These are phyloP conservation scores for Onchidella celtica DNA, from an alignment of 2,888 invertebrate genomes.

Conservation along the genomic window DNA sequence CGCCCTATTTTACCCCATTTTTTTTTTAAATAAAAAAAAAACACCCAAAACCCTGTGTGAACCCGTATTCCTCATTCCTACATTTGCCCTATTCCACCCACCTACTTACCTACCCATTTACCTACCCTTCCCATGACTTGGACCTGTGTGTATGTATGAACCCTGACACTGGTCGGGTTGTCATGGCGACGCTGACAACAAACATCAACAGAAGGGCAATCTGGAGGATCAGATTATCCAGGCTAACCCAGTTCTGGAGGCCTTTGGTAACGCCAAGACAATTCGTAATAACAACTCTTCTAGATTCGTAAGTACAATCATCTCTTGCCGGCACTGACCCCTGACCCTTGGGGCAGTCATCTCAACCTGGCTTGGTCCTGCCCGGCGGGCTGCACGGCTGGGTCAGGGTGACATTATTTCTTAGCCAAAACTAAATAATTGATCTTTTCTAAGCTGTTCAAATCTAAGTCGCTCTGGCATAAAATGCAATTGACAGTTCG, in stretches of 20 bases:
- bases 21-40: too few relatives aligned
- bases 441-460: too few relatives aligned
- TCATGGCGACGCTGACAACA: not conserved
- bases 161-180: not conserved
- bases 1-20: too few relatives aligned
- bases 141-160: not conserved
- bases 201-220: constrained; percentile 58
- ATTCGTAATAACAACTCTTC: constrained; percentile 99
- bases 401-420: too few relatives aligned
- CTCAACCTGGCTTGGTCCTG: too few relatives aligned
- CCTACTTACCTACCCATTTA: not conserved
- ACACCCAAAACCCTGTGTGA: not conserved
- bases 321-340: too few relatives aligned
- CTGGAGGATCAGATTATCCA: constrained; percentile 99
- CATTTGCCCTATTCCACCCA: not conserved
- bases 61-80: not conserved
- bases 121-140: constrained; percentile 16
- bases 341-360: not conserved
- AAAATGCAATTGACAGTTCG: too few relatives aligned
- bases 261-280: constrained; percentile 79
- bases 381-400: too few relatives aligned
- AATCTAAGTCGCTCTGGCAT: too few relatives aligned
- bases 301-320: constrained; percentile 95
- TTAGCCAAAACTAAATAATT: too few relatives aligned
- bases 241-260: constrained; percentile 87